These are phyloP conservation scores for Otolemur crassicaudatus DNA, from an alignment of 2,797 vertebrate species.

Conservation along the genomic window DNA sequence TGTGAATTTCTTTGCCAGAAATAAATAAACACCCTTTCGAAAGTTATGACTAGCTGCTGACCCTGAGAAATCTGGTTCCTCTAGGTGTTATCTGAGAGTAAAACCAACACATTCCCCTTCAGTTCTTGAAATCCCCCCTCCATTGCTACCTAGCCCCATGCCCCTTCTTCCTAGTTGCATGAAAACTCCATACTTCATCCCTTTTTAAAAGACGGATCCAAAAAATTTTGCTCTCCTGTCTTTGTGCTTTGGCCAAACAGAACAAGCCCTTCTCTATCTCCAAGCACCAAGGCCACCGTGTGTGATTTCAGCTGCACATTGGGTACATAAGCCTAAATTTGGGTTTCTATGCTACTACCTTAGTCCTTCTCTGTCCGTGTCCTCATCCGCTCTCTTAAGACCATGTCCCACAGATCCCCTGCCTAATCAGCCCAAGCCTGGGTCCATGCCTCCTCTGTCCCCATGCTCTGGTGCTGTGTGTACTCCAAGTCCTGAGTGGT, in stretches of 20 bases:
- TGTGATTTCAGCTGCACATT: not conserved
- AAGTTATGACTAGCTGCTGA: not conserved
- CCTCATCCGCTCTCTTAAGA: not conserved
- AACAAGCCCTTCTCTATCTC: not conserved
- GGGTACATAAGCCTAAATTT: not conserved
- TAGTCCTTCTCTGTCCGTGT: not conserved
- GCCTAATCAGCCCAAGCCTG: not conserved
- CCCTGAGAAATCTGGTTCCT: not conserved
- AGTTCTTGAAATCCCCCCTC: not conserved
- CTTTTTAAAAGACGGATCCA: not conserved
- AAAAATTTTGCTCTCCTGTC: not conserved
- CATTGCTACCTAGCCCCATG: no score
- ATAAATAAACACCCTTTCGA: not conserved
- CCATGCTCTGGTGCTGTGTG: not conserved
- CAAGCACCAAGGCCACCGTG: not conserved
- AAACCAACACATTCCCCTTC: not conserved
- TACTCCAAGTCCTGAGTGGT: not conserved
- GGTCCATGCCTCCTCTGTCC: not conserved
- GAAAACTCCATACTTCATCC: not conserved
- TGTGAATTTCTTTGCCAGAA: not conserved
- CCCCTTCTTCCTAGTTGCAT: not conserved
- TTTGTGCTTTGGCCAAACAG: not conserved
- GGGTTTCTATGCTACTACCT: not conserved
- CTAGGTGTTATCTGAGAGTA: not conserved
- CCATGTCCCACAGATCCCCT: not conserved